Evolutionary conservation across 64 coral and sea anemone genomes (phyloP).

Genomic region (Dendrophyllia cribrosa): DNA sequence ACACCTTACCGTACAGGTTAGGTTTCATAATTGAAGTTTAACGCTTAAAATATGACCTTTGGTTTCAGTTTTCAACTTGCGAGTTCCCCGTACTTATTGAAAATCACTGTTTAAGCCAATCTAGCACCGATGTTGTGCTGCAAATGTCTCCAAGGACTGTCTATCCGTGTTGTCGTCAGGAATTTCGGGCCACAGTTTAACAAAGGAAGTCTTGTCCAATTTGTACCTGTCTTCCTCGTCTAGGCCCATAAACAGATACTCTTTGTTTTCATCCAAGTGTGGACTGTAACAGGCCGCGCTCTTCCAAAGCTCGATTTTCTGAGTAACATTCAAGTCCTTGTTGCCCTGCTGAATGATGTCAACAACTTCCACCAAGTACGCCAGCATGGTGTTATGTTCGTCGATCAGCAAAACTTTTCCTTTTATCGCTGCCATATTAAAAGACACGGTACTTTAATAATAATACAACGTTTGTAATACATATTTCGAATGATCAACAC

Average conservation of each 20-base stretch:
- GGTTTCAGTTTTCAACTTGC: no score
- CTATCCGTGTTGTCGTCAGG: background rate
- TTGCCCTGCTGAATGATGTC: constrained; percentile 70
- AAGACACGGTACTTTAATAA: no score
- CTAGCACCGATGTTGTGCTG: background rate
- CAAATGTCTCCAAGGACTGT: background rate
- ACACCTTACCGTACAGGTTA: no score
- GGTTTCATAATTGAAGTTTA: no score
- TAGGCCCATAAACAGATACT: constrained; percentile 80
- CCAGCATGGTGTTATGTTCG: constrained; percentile 31
- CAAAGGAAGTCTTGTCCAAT: constrained; percentile 50
- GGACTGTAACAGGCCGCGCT: constrained; percentile 64
- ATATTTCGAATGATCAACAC: no score
- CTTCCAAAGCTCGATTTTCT: constrained; percentile 65
- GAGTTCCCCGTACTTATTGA: no score
- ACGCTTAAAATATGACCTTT: no score
- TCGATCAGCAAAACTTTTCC: constrained; percentile 73
- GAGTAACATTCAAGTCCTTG: background rate
- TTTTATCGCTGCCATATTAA: constrained; percentile 72
- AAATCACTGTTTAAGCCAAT: no score
- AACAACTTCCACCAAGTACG: constrained; percentile 36
- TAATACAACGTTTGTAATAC: no score
- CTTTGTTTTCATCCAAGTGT: constrained; percentile 56
- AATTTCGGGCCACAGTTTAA: constrained; percentile 9
- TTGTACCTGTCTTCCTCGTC: constrained; percentile 26